Percentiles rank a stretch among this genome's conserved stretches.
These are phyloP conservation scores for Chloroceryle inda DNA, from an alignment of 2,797 vertebrate genomes.

Conservation along the genomic window DNA sequence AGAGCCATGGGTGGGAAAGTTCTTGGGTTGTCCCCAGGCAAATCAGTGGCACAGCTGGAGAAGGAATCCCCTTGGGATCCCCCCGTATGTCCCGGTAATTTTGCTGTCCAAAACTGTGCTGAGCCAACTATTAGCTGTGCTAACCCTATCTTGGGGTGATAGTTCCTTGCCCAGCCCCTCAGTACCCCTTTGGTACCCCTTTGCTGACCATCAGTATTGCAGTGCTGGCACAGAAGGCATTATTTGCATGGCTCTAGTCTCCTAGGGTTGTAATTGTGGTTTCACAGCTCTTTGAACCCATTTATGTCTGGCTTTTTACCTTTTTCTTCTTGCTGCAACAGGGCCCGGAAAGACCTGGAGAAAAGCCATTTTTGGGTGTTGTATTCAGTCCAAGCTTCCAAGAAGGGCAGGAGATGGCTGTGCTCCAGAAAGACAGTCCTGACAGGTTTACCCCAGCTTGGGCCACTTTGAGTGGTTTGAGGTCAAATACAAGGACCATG, in stretches of 20 bases:
- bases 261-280: not conserved
- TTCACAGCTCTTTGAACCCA: not conserved
- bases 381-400: not conserved
- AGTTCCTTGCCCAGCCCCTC: not conserved
- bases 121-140: not conserved
- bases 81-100: rapidly evolving
- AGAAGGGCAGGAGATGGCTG: not conserved
- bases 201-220: rapidly evolving
- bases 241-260: not conserved
- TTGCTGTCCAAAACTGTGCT: not conserved
- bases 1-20: not conserved
- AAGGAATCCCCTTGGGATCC: not conserved
- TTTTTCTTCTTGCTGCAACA: not conserved
- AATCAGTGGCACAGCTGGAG: not conserved
- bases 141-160: not conserved
- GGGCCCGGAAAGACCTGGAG: not conserved
- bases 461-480: not conserved
- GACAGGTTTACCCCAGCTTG: not conserved
- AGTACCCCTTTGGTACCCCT: not conserved
- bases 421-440: not conserved
- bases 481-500: not conserved
- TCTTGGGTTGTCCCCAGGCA: not conserved
- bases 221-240: rapidly evolving
- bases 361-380: conserved; percentile 12
- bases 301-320: conserved; percentile 9